Evolutionary conservation across 2,797 vertebrate genomes (phyloP).

Genomic region (Phaenicophaeus curvirostris): DNA sequence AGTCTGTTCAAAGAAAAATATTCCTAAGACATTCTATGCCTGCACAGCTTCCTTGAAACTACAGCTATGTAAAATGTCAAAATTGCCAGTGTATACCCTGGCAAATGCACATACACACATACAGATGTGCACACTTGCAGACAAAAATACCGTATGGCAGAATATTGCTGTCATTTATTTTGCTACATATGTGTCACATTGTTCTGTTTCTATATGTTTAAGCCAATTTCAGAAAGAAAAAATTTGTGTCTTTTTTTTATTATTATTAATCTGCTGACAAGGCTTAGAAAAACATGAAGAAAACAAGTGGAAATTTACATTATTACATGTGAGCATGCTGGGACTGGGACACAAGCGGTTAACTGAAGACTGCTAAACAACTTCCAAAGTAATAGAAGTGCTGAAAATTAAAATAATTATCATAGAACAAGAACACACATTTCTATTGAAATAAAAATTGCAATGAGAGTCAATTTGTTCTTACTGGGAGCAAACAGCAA

Average conservation of each 20-base stretch:
- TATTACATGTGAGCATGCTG: neutral
- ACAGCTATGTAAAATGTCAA: neutral
- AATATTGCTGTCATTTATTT: neutral
- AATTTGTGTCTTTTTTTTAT: neutral
- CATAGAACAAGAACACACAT: neutral
- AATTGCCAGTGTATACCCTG: neutral
- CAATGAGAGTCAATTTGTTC: neutral
- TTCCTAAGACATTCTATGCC: neutral
- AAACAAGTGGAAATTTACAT: neutral
- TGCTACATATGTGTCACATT: neutral
- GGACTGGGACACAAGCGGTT: neutral
- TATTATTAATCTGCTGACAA: neutral
- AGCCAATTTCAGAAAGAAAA: neutral
- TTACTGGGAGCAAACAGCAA: neutral
- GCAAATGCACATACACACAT: rapidly evolving
- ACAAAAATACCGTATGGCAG: neutral
- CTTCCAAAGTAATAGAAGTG: neutral
- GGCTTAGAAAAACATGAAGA: neutral
- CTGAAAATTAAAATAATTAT: conserved; percentile 9
- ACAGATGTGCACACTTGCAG: neutral
- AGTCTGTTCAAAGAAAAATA: neutral
- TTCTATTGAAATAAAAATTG: neutral
- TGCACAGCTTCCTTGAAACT: neutral
- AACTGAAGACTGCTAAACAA: neutral
- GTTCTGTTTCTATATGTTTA: neutral